Conservation (phyloP, 2,797 vertebrate genomes). For the Rhinogobio ventralis region DNA sequence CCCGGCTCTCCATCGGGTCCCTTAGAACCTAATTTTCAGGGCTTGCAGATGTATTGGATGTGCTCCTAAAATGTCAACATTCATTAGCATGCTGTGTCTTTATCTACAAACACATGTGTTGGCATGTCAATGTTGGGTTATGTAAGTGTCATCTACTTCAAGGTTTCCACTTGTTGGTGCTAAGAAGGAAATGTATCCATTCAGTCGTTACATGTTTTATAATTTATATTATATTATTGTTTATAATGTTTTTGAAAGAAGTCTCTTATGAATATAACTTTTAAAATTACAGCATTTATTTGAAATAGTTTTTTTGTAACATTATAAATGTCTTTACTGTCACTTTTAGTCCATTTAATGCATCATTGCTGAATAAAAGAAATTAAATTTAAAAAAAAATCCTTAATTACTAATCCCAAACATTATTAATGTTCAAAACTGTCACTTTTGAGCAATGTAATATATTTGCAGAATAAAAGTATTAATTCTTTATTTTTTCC, state of each 20-base stretch:
- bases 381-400: no score
- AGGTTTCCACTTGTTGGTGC: neutral
- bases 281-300: no score
- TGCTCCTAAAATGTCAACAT: neutral
- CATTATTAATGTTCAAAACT: no score
- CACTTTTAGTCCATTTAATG: neutral
- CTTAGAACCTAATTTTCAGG: constrained; percentile 1
- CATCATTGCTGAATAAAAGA: neutral
- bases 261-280: no score
- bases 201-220: neutral
- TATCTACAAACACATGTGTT: constrained; percentile 8
- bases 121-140: neutral
- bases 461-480: no score
- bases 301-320: no score
- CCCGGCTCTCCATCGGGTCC: constrained; percentile 11
- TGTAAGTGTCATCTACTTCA: neutral
- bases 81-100: neutral
- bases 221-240: neutral
- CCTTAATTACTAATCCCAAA: no score
- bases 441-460: no score
- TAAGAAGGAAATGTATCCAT: neutral
- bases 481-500: no score
- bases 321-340: no score
- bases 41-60: neutral
- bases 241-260: no score